A percentile compares a stretch with the other conserved stretches of the same genome.
Conservation (phyloP, 2,797 vertebrate species). For the Ctenopoma kingsleyae region DNA sequence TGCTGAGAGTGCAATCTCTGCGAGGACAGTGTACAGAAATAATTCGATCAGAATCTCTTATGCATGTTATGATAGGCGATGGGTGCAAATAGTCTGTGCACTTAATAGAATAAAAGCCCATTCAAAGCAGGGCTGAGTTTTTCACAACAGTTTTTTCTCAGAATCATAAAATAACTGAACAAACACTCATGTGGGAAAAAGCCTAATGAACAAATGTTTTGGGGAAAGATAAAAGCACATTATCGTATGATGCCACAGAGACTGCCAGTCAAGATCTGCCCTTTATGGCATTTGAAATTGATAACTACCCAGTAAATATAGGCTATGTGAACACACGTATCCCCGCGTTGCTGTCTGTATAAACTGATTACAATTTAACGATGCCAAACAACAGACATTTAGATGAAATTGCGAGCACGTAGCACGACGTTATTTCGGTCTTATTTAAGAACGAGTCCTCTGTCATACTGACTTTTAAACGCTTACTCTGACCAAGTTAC, state of each 20-base stretch:
- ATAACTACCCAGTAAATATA: constrained; percentile 27
- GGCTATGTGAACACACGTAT: constrained; percentile 28
- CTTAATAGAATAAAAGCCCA: constrained; percentile 70
- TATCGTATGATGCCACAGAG: constrained; percentile 27
- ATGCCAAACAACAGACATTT: constrained; percentile 11
- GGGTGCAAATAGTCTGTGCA: constrained; percentile 55
- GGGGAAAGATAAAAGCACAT: constrained; percentile 28
- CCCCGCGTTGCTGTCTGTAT: background rate
- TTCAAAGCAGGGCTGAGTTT: constrained; percentile 25
- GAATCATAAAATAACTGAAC: constrained; percentile 36
- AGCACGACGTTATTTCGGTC: constrained; percentile 20
- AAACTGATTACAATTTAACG: constrained; percentile 23
- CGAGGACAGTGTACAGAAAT: constrained; percentile 49
- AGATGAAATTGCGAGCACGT: background rate
- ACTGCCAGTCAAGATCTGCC: constrained; percentile 16
- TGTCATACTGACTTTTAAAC: constrained; percentile 37
- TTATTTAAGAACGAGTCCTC: constrained; percentile 18
- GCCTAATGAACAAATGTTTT: constrained; percentile 39
- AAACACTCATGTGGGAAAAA: constrained; percentile 16
- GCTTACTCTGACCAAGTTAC: background rate
- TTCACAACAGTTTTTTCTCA: constrained; percentile 1
- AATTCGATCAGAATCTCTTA: constrained; percentile 63
- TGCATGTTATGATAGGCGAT: constrained; percentile 57
- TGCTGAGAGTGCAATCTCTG: constrained; percentile 73
- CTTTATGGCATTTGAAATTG: constrained; percentile 26